Percentiles rank a stretch among this genome's conserved stretches.
These are phyloP conservation scores for Lycophotia porphyrea DNA, from an alignment of 2,888 invertebrate genomes.

Conservation along the genomic window DNA sequence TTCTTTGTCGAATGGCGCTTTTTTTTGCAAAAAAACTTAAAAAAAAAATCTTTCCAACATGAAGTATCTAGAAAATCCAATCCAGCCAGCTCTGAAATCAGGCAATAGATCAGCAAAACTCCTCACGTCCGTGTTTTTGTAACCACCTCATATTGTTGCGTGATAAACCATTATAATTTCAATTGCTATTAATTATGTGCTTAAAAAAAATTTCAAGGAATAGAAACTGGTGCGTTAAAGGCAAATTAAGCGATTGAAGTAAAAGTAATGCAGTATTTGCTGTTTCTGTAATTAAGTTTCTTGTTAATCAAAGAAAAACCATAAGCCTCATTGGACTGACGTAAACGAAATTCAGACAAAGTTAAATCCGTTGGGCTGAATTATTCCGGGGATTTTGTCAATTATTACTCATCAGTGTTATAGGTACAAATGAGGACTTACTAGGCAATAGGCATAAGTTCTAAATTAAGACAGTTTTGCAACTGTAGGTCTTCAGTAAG, in stretches of 20 bases:
- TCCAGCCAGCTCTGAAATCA: conserved; percentile 40
- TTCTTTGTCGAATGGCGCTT: neutral
- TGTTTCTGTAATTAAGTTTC: conserved; percentile 9
- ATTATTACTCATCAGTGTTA: conserved; percentile 1
- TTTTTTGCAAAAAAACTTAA: conserved; percentile 27
- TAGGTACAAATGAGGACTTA: neutral
- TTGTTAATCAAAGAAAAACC: conserved; percentile 7
- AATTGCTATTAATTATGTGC: conserved; percentile 50
- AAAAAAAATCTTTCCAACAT: conserved; percentile 30
- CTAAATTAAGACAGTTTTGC: neutral
- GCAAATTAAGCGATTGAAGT: conserved; percentile 39
- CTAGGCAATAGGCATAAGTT: neutral
- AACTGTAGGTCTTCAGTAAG: too few species aligned
- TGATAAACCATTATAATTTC: conserved; percentile 56
- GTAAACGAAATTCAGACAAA: neutral
- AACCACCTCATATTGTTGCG: conserved; percentile 50
- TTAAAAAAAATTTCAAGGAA: conserved; percentile 55
- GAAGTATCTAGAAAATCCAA: conserved; percentile 43
- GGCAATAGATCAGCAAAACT: conserved; percentile 42
- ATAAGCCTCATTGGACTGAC: neutral
- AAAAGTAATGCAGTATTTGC: conserved; percentile 19
- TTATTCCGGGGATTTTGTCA: conserved; percentile 7
- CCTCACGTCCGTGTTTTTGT: conserved; percentile 55
- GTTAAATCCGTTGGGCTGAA: neutral
- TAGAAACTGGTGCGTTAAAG: conserved; percentile 52